phyloP scores from a whole-genome alignment of 2,113 vertebrate genomes.

The Brachyistius frenatus region DNA sequence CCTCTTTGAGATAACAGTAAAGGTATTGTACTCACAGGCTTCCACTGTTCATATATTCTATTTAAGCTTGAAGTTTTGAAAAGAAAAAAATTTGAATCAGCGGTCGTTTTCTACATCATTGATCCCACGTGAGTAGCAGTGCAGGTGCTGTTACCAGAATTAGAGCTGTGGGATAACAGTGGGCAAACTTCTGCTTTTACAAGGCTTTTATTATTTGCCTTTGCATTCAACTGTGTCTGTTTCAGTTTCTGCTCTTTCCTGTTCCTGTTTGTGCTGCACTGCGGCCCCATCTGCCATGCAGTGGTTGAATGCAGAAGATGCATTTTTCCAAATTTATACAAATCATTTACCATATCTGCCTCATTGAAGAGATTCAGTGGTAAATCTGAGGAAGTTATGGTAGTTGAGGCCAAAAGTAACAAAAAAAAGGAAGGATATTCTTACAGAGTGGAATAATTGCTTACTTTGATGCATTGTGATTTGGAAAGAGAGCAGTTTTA shows the following conservation, averaged over 20 bases:
- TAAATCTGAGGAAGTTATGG: neutral
- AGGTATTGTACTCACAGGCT: neutral
- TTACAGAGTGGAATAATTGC: too few relatives aligned
- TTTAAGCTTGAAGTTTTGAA: neutral
- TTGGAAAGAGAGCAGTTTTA: too few relatives aligned
- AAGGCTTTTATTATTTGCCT: conserved; percentile 55
- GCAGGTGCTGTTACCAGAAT: conserved; percentile 66
- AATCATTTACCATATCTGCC: conserved; percentile 29
- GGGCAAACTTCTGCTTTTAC: conserved; percentile 66
- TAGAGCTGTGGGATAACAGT: conserved; percentile 27
- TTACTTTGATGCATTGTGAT: too few relatives aligned
- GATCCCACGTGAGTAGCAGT: conserved; percentile 41
- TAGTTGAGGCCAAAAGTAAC: neutral
- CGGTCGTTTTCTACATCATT: conserved; percentile 28
- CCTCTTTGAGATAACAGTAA: neutral
- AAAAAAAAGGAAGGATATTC: neutral
- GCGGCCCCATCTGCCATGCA: conserved; percentile 1
- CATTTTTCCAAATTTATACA: conserved; percentile 26
- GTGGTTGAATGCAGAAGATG: conserved; percentile 16
- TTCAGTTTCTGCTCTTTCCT: conserved; percentile 40
- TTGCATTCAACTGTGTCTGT: conserved; percentile 56
- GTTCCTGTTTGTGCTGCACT: neutral
- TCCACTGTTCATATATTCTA: neutral
- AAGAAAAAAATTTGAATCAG: neutral
- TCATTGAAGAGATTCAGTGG: neutral